These are phyloP conservation scores for Hemicentrotus pulcherrimus DNA, from an alignment of 35 echinoderm and acorn worm species.

Conservation along the genomic window DNA sequence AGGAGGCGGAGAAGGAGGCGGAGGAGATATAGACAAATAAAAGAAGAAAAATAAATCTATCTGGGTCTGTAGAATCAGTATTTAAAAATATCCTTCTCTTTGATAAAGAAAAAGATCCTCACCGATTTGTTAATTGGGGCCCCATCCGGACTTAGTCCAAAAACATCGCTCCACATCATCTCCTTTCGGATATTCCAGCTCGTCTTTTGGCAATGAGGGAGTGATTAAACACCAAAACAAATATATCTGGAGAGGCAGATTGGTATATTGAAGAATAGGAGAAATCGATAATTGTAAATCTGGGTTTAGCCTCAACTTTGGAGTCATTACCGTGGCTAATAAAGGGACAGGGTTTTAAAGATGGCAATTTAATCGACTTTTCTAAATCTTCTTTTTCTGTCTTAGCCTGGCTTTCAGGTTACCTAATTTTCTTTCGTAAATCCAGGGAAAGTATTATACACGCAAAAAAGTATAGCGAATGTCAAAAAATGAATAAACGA, in stretches of 20 bases:
- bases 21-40: too few species aligned
- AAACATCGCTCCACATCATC: not conserved
- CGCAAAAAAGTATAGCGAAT: too few species aligned
- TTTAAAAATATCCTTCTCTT: too few species aligned
- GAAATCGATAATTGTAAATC: conserved; percentile 5
- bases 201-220: not conserved
- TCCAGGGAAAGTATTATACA: too few species aligned
- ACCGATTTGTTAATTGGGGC: not conserved
- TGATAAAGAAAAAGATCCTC: not conserved
- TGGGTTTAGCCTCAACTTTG: not conserved
- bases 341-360: not conserved
- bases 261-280: not conserved
- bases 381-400: not conserved
- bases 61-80: too few species aligned
- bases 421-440: too few species aligned
- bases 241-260: not conserved
- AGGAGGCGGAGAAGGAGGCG: too few species aligned
- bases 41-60: too few species aligned
- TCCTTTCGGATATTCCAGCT: not conserved
- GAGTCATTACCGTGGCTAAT: not conserved
- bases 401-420: not conserved
- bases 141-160: not conserved
- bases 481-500: too few species aligned
- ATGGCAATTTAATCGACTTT: not conserved
- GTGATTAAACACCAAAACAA: not conserved